These are phyloP conservation scores for Todiramphus chloris DNA, from an alignment of 2,113 vertebrate species.

Conservation along the genomic window DNA sequence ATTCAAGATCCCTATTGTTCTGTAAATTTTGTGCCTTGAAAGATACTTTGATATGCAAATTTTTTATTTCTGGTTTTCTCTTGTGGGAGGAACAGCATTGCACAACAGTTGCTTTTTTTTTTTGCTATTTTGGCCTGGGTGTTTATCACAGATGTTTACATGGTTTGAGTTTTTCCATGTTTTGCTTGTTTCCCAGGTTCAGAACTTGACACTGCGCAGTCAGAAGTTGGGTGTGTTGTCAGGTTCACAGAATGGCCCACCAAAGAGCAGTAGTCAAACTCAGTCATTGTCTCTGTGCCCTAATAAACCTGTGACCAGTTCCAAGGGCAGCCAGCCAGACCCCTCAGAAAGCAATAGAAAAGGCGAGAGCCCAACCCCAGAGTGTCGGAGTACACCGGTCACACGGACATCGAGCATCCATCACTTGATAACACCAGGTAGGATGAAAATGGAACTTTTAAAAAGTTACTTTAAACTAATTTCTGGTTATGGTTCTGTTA, in stretches of 20 bases:
- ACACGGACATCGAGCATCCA: slow-evolving; percentile 80
- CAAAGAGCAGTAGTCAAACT: slow-evolving; percentile 82
- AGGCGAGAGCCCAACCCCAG: slow-evolving; percentile 76
- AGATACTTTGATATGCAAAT: background rate
- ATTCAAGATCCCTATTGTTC: background rate
- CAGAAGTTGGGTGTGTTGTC: slow-evolving; percentile 85
- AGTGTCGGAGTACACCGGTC: slow-evolving; percentile 74
- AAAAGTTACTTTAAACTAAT: background rate
- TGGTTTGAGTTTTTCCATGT: background rate
- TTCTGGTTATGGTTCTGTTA: background rate
- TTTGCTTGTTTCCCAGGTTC: slow-evolving; percentile 74
- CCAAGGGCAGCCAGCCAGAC: slow-evolving; percentile 83
- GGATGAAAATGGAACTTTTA: background rate
- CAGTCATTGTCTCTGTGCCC: slow-evolving; percentile 79
- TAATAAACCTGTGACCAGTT: slow-evolving; percentile 79
- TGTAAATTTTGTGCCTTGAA: background rate
- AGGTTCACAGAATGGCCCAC: slow-evolving; percentile 83
- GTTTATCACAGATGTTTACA: background rate
- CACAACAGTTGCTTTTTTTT: background rate
- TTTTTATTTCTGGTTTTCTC: background rate
- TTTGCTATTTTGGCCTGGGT: background rate
- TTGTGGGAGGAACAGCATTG: background rate
- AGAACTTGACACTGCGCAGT: slow-evolving; percentile 87
- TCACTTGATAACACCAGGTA: slow-evolving; percentile 85
- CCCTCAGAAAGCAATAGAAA: slow-evolving; percentile 78